Percentiles rank a stretch among this genome's conserved stretches.
phyloP scores from a whole-genome alignment of 2,888 invertebrate species.

The Drosophila cognata region DNA sequence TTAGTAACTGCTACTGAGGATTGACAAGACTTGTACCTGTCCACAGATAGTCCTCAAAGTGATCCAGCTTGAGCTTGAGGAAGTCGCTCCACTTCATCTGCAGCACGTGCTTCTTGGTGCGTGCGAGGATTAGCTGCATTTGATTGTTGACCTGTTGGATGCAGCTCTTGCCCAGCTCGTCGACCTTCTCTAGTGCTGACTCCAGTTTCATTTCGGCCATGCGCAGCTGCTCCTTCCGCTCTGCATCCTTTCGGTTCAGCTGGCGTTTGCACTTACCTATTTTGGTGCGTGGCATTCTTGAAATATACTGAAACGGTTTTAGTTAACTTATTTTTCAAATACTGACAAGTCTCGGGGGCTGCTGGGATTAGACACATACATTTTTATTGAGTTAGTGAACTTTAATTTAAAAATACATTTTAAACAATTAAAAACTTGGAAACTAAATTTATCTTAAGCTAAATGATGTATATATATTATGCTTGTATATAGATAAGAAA shows the following conservation, averaged over 20 bases:
- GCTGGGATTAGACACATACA: constrained; percentile 34
- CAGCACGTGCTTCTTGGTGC: constrained; percentile 63
- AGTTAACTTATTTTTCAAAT: background rate
- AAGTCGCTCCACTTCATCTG: constrained; percentile 75
- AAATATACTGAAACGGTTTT: background rate
- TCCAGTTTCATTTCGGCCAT: constrained; percentile 76
- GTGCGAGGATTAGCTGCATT: constrained; percentile 52
- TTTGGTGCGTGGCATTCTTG: constrained; percentile 82
- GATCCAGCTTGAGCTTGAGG: constrained; percentile 43
- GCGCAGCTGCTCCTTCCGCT: constrained; percentile 73
- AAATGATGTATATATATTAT: constrained; percentile 25
- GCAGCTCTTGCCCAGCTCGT: constrained; percentile 50
- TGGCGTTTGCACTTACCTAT: constrained; percentile 79
- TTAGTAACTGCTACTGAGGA: background rate
- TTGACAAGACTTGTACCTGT: background rate
- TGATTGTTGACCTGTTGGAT: constrained; percentile 48
- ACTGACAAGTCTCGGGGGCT: background rate
- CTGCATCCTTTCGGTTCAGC: constrained; percentile 53
- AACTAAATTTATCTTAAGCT: constrained; percentile 27
- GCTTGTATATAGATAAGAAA: constrained; percentile 19
- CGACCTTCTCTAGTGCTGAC: constrained; percentile 60
- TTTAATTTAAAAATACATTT: constrained; percentile 38
- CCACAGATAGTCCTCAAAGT: constrained; percentile 32
- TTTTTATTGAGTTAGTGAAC: constrained; percentile 40
- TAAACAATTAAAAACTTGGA: constrained; percentile 10